A percentile compares a stretch with the other conserved stretches of the same genome.
Conservation (phyloP, 1,140 invertebrate genomes). For the Rhagoletis zephyria region DNA sequence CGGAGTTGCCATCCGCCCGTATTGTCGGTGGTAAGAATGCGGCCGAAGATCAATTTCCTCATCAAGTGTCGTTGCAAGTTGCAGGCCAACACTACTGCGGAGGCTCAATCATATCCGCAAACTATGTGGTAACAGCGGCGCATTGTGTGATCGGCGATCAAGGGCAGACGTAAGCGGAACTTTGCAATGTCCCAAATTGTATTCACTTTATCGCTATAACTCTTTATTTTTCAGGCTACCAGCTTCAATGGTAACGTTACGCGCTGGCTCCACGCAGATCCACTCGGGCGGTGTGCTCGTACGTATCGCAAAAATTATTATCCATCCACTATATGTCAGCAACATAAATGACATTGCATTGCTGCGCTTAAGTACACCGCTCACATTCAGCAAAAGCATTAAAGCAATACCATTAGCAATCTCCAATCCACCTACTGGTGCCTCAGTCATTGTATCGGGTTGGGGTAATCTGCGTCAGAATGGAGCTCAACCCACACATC, state of each 20-base stretch:
- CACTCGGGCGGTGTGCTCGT: slow-evolving; percentile 64
- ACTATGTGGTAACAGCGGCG: slow-evolving; percentile 79
- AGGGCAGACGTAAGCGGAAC: not conserved
- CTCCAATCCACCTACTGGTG: slow-evolving; percentile 57
- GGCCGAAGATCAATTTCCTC: slow-evolving; percentile 74
- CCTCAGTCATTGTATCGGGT: slow-evolving; percentile 66
- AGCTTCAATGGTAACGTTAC: slow-evolving; percentile 57
- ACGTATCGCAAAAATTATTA: slow-evolving; percentile 61
- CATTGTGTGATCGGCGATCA: slow-evolving; percentile 75
- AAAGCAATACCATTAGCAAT: slow-evolving; percentile 62
- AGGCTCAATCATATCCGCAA: slow-evolving; percentile 76
- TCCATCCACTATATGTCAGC: slow-evolving; percentile 66
- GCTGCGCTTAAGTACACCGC: slow-evolving; percentile 64
- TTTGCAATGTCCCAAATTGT: not conserved
- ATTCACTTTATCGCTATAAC: not conserved
- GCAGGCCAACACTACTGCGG: slow-evolving; percentile 77
- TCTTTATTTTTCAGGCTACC: not conserved
- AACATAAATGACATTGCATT: slow-evolving; percentile 74
- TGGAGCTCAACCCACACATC: slow-evolving; percentile 34
- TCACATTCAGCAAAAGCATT: slow-evolving; percentile 65
- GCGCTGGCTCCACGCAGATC: slow-evolving; percentile 69
- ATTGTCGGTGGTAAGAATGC: slow-evolving; percentile 73
- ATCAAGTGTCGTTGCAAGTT: slow-evolving; percentile 76
- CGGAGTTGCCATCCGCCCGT: slow-evolving; percentile 56
- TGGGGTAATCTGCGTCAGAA: slow-evolving; percentile 63